These are phyloP conservation scores for Lithophane ornitopus DNA, from an alignment of 2,888 invertebrate species.

Conservation along the genomic window DNA sequence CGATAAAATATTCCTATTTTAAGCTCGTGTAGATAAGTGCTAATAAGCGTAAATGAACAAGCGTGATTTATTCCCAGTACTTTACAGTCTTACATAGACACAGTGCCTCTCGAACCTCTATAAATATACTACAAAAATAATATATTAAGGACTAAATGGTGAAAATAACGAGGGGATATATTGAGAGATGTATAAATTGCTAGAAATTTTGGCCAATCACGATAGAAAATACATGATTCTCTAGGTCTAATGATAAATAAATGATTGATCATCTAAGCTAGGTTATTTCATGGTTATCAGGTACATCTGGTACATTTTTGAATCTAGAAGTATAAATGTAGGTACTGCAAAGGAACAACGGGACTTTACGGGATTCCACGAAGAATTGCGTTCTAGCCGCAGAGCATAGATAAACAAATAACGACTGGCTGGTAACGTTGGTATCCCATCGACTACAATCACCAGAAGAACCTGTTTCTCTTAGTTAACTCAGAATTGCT, in stretches of 20 bases:
- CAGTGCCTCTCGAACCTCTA: conserved; percentile 27
- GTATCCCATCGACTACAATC: conserved; percentile 55
- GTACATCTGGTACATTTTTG: not conserved
- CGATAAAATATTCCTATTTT: conserved; percentile 58
- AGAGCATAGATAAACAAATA: conserved; percentile 52
- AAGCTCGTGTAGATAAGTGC: conserved; percentile 49
- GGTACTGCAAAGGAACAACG: conserved; percentile 25
- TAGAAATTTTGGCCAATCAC: not conserved
- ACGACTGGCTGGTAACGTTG: conserved; percentile 38
- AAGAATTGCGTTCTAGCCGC: conserved; percentile 48
- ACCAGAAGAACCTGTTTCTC: conserved; percentile 60
- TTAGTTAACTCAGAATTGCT: conserved; percentile 56
- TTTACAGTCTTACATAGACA: conserved; percentile 41
- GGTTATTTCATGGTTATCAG: not conserved
- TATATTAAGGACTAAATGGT: conserved; percentile 8
- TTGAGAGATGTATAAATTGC: not conserved
- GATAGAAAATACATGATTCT: not conserved
- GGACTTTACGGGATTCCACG: conserved; percentile 28
- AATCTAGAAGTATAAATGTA: not conserved
- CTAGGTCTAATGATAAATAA: not conserved
- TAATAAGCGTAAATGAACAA: conserved; percentile 61
- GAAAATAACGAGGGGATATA: conserved; percentile 22
- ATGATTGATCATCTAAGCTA: not conserved
- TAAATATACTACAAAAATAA: conserved; percentile 15
- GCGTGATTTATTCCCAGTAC: conserved; percentile 55